These are phyloP conservation scores for Myotis daubentonii DNA, from an alignment of 2,797 vertebrate species.

Conservation along the genomic window DNA sequence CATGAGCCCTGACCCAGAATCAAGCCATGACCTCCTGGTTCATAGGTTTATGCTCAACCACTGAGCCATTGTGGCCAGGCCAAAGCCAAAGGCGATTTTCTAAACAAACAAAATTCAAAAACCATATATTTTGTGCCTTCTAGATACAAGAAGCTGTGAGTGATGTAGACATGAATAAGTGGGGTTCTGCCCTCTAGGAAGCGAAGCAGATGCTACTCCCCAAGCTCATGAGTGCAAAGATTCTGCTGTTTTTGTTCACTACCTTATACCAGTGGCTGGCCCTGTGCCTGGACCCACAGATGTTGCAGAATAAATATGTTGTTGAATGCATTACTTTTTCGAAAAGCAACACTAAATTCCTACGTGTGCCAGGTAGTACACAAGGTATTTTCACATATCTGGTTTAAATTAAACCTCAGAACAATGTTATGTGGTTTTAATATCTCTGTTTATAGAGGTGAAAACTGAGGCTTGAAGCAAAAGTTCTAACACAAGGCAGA, in stretches of 20 bases:
- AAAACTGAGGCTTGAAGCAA: not conserved
- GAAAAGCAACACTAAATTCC: not conserved
- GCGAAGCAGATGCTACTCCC: not conserved
- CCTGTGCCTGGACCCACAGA: not conserved
- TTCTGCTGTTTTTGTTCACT: not conserved
- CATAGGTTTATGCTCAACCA: no score
- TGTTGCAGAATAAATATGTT: not conserved
- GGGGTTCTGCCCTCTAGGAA: not conserved
- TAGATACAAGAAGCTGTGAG: not conserved
- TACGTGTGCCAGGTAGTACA: not conserved
- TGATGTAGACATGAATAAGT: not conserved
- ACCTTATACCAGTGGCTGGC: not conserved
- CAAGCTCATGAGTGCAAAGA: not conserved
- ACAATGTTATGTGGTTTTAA: not conserved
- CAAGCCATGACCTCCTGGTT: no score
- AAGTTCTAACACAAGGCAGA: not conserved
- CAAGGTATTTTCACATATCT: not conserved
- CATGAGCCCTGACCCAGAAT: no score
- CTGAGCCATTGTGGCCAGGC: no score
- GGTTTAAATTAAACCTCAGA: not conserved
- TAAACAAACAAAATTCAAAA: constrained; percentile 26
- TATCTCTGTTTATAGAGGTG: not conserved
- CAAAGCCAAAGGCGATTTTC: not conserved
- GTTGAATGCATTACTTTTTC: not conserved
- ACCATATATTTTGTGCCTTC: not conserved